Base-by-base conservation (phyloP, 2,888 invertebrate genomes). In the Ennomos fuscantarius region DNA sequence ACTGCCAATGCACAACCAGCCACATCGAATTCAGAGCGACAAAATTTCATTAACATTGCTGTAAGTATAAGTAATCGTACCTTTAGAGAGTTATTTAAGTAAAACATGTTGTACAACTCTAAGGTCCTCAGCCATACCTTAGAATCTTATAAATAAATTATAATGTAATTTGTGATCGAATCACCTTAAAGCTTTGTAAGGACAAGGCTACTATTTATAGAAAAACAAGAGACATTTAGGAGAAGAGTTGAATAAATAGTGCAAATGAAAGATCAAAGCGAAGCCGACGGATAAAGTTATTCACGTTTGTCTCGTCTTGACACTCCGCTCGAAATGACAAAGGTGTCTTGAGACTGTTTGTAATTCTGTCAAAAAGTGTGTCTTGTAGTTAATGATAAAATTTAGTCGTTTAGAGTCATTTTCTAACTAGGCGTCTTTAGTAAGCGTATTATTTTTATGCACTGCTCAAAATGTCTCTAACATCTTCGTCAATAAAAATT, bases 201-300 rank as follows among this genome's bases (percentile, higher is more conserved):
- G 12, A 37, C 12, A 11, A 6, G 8, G 6, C 9, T 12, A 37
- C 12, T 12, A 39, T 40, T 40, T 40, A 24, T 10, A 8, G 13
- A 31, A 31, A 41, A 9, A 24, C 32, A 43, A 9, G 12, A 34
- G 8, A 31, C 8, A 43, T 9, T 24, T 6, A 24, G 8, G 33
- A 12, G 34, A 34, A 15, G 6, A 45, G 39, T 31, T 48, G 39
- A 48, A 48, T 48, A 37, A 41, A 42, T 35, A 50, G 41, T 34
- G 12, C 32, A 50, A 35, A 35, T 42, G 42, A 11, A 50, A 50
- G 41, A 50, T 34, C 42, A 50, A 35, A 50, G 15, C 32, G 31
- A 12, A 48, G 47, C 44, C 13, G 37, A 33, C 32, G 39, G 31
- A 43, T 37, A 44, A 24, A 44, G 33, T 43, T 43, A 51, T 51